phyloP scores from a whole-genome alignment of 23 tunicate species.

The Styela clava region DNA sequence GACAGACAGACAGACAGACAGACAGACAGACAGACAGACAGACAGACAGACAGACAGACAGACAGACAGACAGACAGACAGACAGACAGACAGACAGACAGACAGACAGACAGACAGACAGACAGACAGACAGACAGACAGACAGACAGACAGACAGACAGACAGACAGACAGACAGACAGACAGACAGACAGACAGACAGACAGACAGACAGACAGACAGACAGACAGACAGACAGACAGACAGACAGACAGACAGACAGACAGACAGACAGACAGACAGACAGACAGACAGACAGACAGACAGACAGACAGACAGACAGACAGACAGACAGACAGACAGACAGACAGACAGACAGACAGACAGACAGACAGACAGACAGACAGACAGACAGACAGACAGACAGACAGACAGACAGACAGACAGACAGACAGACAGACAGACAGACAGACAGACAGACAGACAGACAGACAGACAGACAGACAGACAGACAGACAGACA shows the following conservation, averaged over 20 bases:
- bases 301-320: not conserved
- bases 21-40: slow-evolving; percentile 11
- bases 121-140: slow-evolving; percentile 6
- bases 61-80: slow-evolving; percentile 8
- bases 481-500: slow-evolving; percentile 11
- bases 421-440: slow-evolving; percentile 11
- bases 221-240: not conserved
- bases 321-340: slow-evolving; percentile 1
- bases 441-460: slow-evolving; percentile 11
- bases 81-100: not conserved
- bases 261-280: slow-evolving; percentile 6
- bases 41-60: slow-evolving; percentile 6
- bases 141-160: slow-evolving; percentile 4
- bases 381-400: slow-evolving; percentile 11
- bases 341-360: slow-evolving; percentile 11
- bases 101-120: not conserved
- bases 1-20: slow-evolving; percentile 11
- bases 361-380: slow-evolving; percentile 11
- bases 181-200: slow-evolving; percentile 1
- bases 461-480: slow-evolving; percentile 11
- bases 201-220: slow-evolving; percentile 11
- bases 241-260: not conserved
- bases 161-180: not conserved
- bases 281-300: slow-evolving; percentile 6
- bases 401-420: slow-evolving; percentile 11